Evolutionary conservation across 2,888 invertebrate genomes (phyloP), one percentile per base, ranked within the genome.

Genomic region (Eupithecia inturbata): DNA sequence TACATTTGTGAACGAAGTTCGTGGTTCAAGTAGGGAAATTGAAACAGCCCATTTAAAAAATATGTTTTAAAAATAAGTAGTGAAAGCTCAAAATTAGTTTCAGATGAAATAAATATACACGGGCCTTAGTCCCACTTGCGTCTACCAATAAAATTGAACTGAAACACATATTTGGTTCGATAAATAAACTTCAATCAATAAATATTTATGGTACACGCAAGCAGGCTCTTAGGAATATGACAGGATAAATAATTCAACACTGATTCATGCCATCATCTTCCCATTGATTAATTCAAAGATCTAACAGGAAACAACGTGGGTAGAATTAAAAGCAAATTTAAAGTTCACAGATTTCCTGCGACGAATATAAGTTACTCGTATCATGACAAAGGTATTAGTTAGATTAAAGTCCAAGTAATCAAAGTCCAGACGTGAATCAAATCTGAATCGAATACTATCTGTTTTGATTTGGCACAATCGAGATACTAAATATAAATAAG

Each of bases 201-300:
- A 57, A 26, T 26, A 53, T 53, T 53, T 22, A 57, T 57, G 57
- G 57, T 57, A 22, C 14, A 57, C 57, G 26, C 57, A 57, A 26
- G 57, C 57, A 36, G 64, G 64, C 4, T 31, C 33, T 60, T 67
- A 72, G 60, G 49, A 71, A 68, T 70, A 70, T 68, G 72, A 72
- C 72, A 36, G 62, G n/a, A 28, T 31, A 10, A 57, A 41, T 36
- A 60, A 45, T 19, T 49, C 49, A 70, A 71, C 60, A 70, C 39
- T 49, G 68, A 71, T 72, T 71, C 60, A 74, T 72, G 68, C 66
- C 69, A 39, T 75, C 77, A 77, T 76, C 74, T 76, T 79, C 73
- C 74, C 75, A 72, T 63, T 63, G 41, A 63, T 71, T 53, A 67
- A 70, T 76, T 68, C 67, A 62, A 71, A 53, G 68, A 73, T 73